Evolutionary conservation across 1,140 invertebrate species (phyloP).

Genomic region (Drosophila saltans): DNA sequence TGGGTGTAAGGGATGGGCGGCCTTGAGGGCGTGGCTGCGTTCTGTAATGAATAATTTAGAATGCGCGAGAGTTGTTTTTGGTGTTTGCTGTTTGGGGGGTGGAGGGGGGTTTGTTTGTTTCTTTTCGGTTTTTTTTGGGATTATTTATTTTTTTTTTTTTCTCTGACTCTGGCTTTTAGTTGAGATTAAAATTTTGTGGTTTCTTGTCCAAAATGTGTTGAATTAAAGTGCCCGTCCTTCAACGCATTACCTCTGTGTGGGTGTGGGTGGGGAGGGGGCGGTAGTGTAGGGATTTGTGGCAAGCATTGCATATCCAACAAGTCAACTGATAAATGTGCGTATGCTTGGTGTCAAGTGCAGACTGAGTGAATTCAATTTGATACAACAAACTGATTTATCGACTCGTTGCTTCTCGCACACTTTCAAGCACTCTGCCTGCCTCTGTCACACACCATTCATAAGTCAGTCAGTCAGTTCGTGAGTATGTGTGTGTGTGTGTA

Average conservation of each 20-base stretch:
- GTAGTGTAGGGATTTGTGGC: neutral
- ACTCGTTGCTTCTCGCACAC: conserved; percentile 39
- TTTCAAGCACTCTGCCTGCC: conserved; percentile 25
- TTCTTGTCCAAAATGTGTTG: conserved; percentile 23
- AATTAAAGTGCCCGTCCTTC: neutral
- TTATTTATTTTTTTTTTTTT: conserved; percentile 32
- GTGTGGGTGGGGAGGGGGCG: neutral
- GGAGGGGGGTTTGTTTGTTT: conserved; percentile 4
- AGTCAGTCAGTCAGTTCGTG: conserved; percentile 43
- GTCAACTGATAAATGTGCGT: conserved; percentile 74
- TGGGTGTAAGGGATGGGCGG: neutral
- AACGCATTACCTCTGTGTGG: too few species aligned
- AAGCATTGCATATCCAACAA: conserved; percentile 2
- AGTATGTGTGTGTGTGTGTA: too few species aligned
- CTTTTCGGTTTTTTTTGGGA: neutral
- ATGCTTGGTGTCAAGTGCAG: conserved; percentile 74
- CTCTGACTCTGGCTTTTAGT: conserved; percentile 63
- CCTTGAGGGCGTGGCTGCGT: conserved; percentile 48
- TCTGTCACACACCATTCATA: conserved; percentile 63
- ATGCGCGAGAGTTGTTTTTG: conserved; percentile 40
- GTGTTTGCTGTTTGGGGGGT: conserved; percentile 2
- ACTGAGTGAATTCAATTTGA: conserved; percentile 79
- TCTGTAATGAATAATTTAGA: conserved; percentile 82
- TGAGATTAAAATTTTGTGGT: conserved; percentile 79
- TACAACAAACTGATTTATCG: conserved; percentile 80